These are phyloP conservation scores for Xenops minutus DNA, from an alignment of 2,797 vertebrate species.

Conservation along the genomic window DNA sequence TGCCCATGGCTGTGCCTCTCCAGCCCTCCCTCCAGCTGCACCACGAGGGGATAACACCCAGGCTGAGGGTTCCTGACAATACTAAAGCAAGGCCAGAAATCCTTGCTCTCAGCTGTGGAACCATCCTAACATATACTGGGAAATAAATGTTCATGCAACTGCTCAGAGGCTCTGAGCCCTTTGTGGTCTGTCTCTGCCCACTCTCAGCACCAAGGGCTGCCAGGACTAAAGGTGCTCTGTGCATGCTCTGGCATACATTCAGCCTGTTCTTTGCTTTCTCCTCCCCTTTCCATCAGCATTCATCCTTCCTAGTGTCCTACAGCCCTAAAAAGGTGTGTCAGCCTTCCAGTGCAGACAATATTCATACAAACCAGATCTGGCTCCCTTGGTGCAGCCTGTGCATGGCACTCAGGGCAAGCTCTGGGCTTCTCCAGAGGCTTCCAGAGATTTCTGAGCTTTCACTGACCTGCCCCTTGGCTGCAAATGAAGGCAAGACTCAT, in stretches of 20 bases:
- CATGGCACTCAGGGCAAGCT: rapidly evolving
- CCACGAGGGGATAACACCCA: background rate
- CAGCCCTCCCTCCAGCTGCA: background rate
- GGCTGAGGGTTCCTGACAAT: background rate
- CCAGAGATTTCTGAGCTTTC: background rate
- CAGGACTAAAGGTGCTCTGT: background rate
- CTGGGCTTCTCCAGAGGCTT: background rate
- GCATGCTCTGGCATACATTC: background rate
- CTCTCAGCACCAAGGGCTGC: background rate
- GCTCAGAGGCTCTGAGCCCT: background rate
- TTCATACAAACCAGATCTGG: background rate
- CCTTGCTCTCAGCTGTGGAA: background rate
- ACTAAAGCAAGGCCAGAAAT: background rate
- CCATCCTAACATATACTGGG: background rate
- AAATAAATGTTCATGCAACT: background rate
- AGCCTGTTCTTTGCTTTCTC: background rate
- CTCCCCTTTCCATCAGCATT: background rate
- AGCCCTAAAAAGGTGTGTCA: background rate
- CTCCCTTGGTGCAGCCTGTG: background rate
- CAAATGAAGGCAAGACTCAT: background rate
- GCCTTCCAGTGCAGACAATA: background rate
- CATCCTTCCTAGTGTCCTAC: background rate
- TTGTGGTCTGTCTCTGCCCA: background rate
- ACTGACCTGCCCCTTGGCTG: background rate
- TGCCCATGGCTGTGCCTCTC: background rate